Evolutionary conservation across 1,140 invertebrate species (phyloP), one percentile per base, ranked within the genome.

Genomic region (Ceratina japonica): DNA sequence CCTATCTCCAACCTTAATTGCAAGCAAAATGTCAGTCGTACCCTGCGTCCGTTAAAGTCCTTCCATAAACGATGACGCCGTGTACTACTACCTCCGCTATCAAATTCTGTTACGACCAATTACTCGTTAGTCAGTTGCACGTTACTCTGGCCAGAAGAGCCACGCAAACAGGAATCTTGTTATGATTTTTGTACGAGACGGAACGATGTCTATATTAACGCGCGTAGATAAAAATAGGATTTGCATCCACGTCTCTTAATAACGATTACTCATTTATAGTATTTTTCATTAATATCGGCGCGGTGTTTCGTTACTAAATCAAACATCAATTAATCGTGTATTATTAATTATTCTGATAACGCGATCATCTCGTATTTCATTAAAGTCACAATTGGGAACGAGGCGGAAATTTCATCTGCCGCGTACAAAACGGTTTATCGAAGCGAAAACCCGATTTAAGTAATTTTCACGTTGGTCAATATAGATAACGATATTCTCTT

Each of bases 401-500:
- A 4, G 51, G 51, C 16, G 10, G 2, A 7, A 16, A 10, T 13
- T 31, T 37, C 62, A 8, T 15, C 18, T 31, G 44, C 27, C 7
- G n/a, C 8, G 1, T 13, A 20, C 49, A 37, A 37, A 79, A 31
- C 18, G 15, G 16, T 52, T 51, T 54, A 51, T 63, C 56, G 44
- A 12, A 44, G 18, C 58, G n/a, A 54, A 68, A 78, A 68, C 64
- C 12, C 51, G 27, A 27, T 13, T 15, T 18, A 63, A 59, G 59
- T 74, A 66, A 74, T 65, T 73, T 73, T 54, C 49, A 72, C 77
- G 75, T 58, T 79, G 79, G 62, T 75, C 69, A 74, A 78, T 81
- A 83, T 83, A 79, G 72, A 71, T 61, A 83, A 75, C 70, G 80
- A 79, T 77, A 49, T 58, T 70, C 54, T 52, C 52, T 83, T 79